Evolutionary conservation across 2,888 invertebrate genomes (phyloP).

Genomic region (Neoscelio sp.): DNA sequence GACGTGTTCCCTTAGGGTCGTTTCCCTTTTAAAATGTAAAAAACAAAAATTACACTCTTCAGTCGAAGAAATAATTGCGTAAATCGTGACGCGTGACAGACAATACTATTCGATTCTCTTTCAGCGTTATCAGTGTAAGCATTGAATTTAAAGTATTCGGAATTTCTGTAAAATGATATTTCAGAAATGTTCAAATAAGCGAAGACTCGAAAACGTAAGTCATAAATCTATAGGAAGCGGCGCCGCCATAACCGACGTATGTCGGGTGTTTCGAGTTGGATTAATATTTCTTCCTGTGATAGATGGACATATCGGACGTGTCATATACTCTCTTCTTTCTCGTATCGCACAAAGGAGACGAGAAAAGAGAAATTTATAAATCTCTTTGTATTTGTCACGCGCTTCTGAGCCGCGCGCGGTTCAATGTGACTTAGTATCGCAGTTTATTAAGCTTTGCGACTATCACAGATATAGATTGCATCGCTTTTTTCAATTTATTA

Average conservation of each 20-base stretch:
- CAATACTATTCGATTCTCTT: no score
- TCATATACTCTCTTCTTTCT: conserved; percentile 15
- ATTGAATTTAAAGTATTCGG: background rate
- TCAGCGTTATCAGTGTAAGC: no score
- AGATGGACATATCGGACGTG: conserved; percentile 37
- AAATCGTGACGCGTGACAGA: no score
- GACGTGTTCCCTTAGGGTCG: no score
- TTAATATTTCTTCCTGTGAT: conserved; percentile 53
- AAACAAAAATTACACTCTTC: no score
- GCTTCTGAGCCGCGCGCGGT: background rate
- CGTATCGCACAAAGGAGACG: conserved; percentile 23
- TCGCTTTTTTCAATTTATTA: no score
- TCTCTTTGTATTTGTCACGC: conserved; percentile 41
- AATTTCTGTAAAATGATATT: conserved; percentile 1
- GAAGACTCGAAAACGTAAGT: conserved; percentile 23
- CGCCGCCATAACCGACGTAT: conserved; percentile 24
- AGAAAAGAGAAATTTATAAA: conserved; percentile 38
- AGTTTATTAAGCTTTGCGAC: conserved; percentile 25
- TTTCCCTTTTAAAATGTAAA: no score
- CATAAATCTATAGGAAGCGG: conserved; percentile 27
- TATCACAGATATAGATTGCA: conserved; percentile 28
- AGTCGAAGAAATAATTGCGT: no score
- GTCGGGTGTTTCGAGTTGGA: conserved; percentile 34
- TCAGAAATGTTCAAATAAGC: conserved; percentile 8
- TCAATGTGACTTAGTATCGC: conserved; percentile 29